phyloP scores from a whole-genome alignment of 2,113 vertebrate species.

The Ptilonorhynchus violaceus region DNA sequence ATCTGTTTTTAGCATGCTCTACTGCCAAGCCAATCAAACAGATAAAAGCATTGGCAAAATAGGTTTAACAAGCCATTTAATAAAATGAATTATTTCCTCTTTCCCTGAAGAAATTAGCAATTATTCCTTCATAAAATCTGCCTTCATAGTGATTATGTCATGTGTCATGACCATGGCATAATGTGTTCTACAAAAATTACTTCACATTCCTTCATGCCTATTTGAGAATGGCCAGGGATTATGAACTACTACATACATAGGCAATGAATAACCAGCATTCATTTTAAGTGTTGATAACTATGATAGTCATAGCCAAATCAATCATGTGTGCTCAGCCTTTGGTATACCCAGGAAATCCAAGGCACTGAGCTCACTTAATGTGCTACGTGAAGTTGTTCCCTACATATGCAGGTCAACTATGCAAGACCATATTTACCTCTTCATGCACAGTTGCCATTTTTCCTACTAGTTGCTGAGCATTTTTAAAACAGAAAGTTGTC shows the following conservation, averaged over 20 bases:
- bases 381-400: not conserved
- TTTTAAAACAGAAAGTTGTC: not conserved
- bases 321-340: not conserved
- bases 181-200: not conserved
- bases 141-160: not conserved
- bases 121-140: not conserved
- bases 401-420: not conserved
- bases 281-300: not conserved
- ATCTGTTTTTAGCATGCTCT: not conserved
- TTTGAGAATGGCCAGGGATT: not conserved
- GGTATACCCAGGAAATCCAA: not conserved
- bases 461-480: not conserved
- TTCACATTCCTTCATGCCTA: not conserved
- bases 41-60: not conserved
- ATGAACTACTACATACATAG: not conserved
- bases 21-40: not conserved
- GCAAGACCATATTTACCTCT: not conserved
- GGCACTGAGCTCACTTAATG: not conserved
- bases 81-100: not conserved
- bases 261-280: not conserved
- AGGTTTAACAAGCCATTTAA: conserved; percentile 24
- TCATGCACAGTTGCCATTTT: not conserved
- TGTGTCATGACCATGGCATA: not conserved
- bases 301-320: not conserved
- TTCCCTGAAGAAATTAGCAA: not conserved